These are phyloP conservation scores for Otolemur crassicaudatus DNA, from an alignment of 2,797 vertebrate genomes.

Conservation along the genomic window DNA sequence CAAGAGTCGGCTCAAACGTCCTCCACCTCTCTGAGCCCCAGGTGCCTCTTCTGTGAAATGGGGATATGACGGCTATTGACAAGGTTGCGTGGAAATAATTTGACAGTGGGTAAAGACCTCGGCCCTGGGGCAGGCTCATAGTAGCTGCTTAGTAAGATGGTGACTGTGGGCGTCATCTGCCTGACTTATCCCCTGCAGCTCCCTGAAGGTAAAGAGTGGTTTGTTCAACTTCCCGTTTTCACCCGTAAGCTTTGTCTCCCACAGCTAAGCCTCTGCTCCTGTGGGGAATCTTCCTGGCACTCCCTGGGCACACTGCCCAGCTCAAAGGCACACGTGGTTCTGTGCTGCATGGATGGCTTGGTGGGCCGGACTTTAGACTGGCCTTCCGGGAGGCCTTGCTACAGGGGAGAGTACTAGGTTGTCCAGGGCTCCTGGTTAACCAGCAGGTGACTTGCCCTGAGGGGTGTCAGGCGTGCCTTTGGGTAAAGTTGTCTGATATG, in stretches of 20 bases:
- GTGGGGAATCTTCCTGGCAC: neutral
- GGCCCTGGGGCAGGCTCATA: neutral
- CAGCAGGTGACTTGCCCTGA: neutral
- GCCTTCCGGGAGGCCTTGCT: neutral
- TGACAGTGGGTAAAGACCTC: neutral
- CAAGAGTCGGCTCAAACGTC: neutral
- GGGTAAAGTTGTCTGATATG: neutral
- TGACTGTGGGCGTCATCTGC: neutral
- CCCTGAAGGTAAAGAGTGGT: neutral
- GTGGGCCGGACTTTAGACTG: fast-evolving
- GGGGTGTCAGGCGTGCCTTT: neutral
- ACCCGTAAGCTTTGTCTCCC: neutral
- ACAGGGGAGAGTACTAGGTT: neutral
- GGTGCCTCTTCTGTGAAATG: neutral
- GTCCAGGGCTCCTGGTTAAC: neutral
- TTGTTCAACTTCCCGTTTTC: neutral
- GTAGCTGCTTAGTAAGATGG: neutral
- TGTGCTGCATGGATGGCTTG: neutral
- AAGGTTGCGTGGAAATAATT: neutral
- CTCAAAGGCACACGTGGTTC: neutral
- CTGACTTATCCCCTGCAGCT: neutral
- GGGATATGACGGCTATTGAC: neutral
- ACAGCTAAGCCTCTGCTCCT: neutral
- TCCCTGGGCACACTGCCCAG: neutral
- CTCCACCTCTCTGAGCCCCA: neutral